Conservation (phyloP, 2,113 vertebrate species). For the Stigmatopora argus region DNA sequence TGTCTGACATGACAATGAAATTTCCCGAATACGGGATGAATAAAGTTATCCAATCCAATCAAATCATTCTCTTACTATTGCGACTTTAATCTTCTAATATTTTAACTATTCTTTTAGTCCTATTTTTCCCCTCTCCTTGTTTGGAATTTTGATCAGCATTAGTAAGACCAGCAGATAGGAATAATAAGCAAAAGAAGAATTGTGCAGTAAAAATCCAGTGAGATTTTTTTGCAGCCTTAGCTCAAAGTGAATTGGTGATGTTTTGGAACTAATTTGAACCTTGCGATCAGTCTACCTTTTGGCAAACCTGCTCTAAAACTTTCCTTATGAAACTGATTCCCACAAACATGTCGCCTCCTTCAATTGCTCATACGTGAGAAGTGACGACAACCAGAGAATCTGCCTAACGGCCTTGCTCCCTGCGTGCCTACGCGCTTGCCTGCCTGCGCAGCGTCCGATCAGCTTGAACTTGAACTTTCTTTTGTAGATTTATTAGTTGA, state of each 20-base stretch:
- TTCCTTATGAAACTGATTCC: slow-evolving; percentile 9
- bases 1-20: no score
- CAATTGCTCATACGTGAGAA: slow-evolving; percentile 20
- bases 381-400: slow-evolving; percentile 33
- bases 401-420: slow-evolving; percentile 2
- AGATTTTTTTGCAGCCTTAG: background rate
- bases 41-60: no score
- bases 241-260: slow-evolving; percentile 5
- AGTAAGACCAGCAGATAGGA: background rate
- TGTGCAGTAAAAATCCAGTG: background rate
- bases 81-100: no score
- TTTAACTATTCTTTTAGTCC: no score
- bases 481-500: background rate
- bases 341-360: slow-evolving; percentile 5
- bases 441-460: slow-evolving; percentile 47
- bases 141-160: no score
- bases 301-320: slow-evolving; percentile 3
- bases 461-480: slow-evolving; percentile 63
- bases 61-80: no score
- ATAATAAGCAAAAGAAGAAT: background rate
- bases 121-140: no score
- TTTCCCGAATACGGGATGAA: no score
- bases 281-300: background rate
- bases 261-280: slow-evolving; percentile 3
- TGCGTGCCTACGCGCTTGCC: background rate